Base-by-base conservation (phyloP, 2,113 vertebrate species). In the Carassius carassius region DNA sequence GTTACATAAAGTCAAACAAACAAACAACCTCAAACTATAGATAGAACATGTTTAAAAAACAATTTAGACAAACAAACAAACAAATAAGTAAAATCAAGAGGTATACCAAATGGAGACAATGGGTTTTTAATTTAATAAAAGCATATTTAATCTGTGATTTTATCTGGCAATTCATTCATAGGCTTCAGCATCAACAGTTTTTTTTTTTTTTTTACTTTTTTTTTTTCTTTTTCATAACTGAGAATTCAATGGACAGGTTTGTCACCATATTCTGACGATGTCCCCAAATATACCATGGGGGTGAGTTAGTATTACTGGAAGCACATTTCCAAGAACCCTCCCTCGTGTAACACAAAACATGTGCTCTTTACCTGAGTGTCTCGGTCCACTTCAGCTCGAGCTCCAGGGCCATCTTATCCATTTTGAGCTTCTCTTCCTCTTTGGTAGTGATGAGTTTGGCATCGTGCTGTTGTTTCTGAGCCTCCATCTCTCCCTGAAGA, bases 311-410 rank as follows among this genome's bases (percentile, higher is more conserved):
- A 4, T 7, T 7, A 12, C 2, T 56, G 17, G n/a, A 37, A 58
- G 49, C 14, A 70, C 19, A 56, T 8, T 41, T 41, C 10, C 29
- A 21, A 29, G 25, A 65, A 47, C 63, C 69, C 9, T 14, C 23
- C 29, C 4, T 65, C 12, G 29, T 65, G 62, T 16, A n/a, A 73
- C 19, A 47, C 23, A 47, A 44, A 44, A 58, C 74, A 86, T 16
- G 32, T 44, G 21, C 29, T n/a, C 58, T 44, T 49, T 83, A 97
- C 97, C 97, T 96, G 89, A 99, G 95, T 49, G 97, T 97, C 93
- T 98, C 98, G 2, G 97, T 99, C 98, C 98, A 99, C 91, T 99
- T 99, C 14, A 98, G 95, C 94, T 99, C 97, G 86, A 99, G 93
- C 90, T 99, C 97, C 83, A 94, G 94, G 14, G 97, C 97, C 95